Base-by-base conservation (phyloP, 2,888 invertebrate genomes). In the Phrixothrix hirtus region DNA sequence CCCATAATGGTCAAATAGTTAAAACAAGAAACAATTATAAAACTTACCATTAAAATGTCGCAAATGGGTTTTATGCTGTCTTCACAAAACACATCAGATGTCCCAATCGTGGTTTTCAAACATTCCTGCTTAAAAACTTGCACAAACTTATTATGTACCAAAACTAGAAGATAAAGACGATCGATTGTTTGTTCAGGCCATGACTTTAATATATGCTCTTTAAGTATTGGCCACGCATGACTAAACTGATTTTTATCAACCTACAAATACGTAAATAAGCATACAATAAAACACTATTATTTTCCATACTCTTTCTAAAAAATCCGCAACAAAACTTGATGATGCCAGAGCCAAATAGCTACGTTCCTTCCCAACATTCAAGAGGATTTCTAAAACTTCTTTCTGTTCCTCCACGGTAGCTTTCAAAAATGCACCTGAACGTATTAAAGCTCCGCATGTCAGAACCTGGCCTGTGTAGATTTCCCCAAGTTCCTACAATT, bases 401-500 rank as follows among this genome's bases (percentile, higher is more conserved):
- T 70, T 70, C 52, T 81, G 74, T 15, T 83, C 79, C 37, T 84
- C 82, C 15, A 61, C 62, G 0, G 77, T 72, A 57, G 77, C 77
- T 59, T 77, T 77, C 1, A 75, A 59, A 61, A 87, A 79, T 38
- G 82, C 74, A 12, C 81, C 82, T 0, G 89, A 86, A 38, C 85
- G 80, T 52, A 89, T 80, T 21, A 88, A 67, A 1, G 89, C 85
- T 13, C 87, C 86, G 67, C 85, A 87, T 1, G 83, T 79, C 61
- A 90, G 75, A 55, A 90, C 83, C 66, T 85, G 83, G 0, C 90
- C 90, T 13, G 84, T 81, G 21, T 82, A 80, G 36, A 87, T 81
- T 76, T 89, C 88, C 26, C 85, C 87, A 65, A 84, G 83, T 79
- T 89, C 89, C 88, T 89, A 57, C 62, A 61, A 70, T 69, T n/a